Percentiles rank a stretch among this genome's conserved stretches.
These are phyloP conservation scores for Sicus ferrugineus DNA, from an alignment of 2,888 invertebrate genomes.

Conservation along the genomic window DNA sequence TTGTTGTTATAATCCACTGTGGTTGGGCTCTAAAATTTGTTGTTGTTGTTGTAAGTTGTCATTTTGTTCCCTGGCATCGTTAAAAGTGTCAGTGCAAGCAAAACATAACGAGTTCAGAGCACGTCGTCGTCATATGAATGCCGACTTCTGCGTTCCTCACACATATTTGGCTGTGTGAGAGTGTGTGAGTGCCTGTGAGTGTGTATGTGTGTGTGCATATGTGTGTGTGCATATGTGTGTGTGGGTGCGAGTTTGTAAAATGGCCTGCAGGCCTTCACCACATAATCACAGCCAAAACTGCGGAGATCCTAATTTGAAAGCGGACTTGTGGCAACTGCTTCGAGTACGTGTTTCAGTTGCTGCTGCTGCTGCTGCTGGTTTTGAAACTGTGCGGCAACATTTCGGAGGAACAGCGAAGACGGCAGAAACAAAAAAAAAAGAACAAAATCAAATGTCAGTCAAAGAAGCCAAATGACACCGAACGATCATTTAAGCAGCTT, in stretches of 20 bases:
- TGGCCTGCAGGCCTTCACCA: background rate
- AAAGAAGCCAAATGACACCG: too few relatives aligned
- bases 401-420: too few relatives aligned
- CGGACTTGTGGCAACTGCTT: too few relatives aligned
- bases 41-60: background rate
- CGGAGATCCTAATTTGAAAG: background rate
- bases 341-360: too few relatives aligned
- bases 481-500: too few relatives aligned
- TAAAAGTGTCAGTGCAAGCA: background rate
- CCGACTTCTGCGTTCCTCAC: too few relatives aligned
- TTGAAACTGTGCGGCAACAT: too few relatives aligned
- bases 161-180: background rate
- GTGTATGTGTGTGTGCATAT: background rate
- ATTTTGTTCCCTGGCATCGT: background rate
- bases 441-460: too few relatives aligned
- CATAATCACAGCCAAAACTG: background rate
- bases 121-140: constrained; percentile 1
- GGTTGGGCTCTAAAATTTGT: background rate
- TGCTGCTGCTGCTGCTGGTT: too few relatives aligned
- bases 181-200: background rate
- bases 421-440: too few relatives aligned
- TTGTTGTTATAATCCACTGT: background rate
- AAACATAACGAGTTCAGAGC: constrained; percentile 1
- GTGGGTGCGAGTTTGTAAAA: background rate
- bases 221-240: background rate